Percentiles rank a stretch among this genome's conserved stretches.
These are phyloP conservation scores for Neocrepidodera transversa DNA, from an alignment of 2,888 invertebrate genomes.

Conservation along the genomic window DNA sequence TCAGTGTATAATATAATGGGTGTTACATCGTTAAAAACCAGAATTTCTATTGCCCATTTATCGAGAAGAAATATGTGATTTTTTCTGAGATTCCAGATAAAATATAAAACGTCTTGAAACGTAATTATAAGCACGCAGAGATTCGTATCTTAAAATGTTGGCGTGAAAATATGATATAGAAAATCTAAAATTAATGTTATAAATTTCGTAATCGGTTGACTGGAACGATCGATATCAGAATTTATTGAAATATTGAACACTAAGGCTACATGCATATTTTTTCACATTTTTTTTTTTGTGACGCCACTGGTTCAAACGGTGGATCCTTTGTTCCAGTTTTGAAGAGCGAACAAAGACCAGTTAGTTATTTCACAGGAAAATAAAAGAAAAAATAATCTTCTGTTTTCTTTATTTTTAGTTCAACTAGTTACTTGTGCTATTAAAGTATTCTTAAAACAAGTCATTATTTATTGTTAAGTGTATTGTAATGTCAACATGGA, in stretches of 20 bases:
- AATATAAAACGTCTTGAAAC: conserved; percentile 15
- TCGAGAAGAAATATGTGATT: conserved; percentile 3
- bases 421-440: conserved; percentile 1
- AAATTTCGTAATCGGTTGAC: too few species aligned
- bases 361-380: conserved; percentile 4
- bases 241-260: too few species aligned
- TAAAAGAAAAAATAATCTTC: conserved; percentile 2
- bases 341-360: conserved; percentile 11
- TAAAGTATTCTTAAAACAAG: conserved; percentile 9
- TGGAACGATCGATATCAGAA: too few species aligned
- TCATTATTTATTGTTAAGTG: conserved; percentile 8
- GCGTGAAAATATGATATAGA: too few species aligned
- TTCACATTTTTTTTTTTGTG: background rate
- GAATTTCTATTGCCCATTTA: background rate
- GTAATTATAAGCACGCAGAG: conserved; percentile 22
- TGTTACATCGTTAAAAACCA: background rate
- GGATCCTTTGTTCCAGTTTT: conserved; percentile 11
- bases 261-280: too few species aligned
- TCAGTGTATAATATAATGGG: too few species aligned
- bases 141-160: conserved; percentile 8
- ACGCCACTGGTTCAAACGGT: conserved; percentile 1
- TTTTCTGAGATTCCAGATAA: conserved; percentile 17
- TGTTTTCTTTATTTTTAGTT: conserved; percentile 13
- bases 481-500: conserved; percentile 2
- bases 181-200: too few species aligned